phyloP scores from a whole-genome alignment of 2,797 vertebrate species.

The Microctenopoma steveboyesi region DNA sequence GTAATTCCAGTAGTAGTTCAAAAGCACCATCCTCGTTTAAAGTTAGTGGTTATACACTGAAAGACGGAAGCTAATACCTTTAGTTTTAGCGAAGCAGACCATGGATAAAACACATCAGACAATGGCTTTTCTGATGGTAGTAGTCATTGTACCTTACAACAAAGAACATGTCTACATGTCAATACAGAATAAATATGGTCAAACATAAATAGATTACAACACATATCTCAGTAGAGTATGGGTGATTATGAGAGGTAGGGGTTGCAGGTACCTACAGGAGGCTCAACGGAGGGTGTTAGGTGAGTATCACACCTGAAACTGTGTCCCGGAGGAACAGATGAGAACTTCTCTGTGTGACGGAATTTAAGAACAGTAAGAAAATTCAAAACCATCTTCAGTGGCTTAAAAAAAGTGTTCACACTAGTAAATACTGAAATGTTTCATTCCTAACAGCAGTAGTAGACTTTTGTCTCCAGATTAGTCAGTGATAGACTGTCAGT shows the following conservation, averaged over 20 bases:
- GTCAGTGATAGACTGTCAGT: constrained; percentile 26
- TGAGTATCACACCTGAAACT: constrained; percentile 57
- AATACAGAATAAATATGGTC: constrained; percentile 85
- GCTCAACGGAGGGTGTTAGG: constrained; percentile 48
- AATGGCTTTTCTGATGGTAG: constrained; percentile 61
- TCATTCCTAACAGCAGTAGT: constrained; percentile 24
- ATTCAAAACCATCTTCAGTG: background rate
- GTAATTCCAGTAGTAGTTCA: constrained; percentile 79
- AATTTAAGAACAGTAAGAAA: constrained; percentile 15
- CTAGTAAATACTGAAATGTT: constrained; percentile 6
- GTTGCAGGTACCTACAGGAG: constrained; percentile 67
- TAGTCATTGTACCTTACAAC: constrained; percentile 65
- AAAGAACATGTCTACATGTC: constrained; percentile 72
- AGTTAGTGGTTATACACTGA: constrained; percentile 75
- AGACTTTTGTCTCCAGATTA: constrained; percentile 15
- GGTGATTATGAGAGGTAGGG: constrained; percentile 83
- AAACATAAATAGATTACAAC: constrained; percentile 80
- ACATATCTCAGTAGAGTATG: constrained; percentile 74
- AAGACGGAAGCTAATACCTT: constrained; percentile 57
- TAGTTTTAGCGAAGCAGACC: constrained; percentile 54
- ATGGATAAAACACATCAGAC: constrained; percentile 48
- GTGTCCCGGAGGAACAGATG: constrained; percentile 49
- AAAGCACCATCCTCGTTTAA: constrained; percentile 77
- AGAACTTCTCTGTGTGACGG: constrained; percentile 47
- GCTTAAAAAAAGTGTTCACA: constrained; percentile 7